phyloP scores from a whole-genome alignment of 2,113 vertebrate genomes.

The Corydoras maculifer region DNA sequence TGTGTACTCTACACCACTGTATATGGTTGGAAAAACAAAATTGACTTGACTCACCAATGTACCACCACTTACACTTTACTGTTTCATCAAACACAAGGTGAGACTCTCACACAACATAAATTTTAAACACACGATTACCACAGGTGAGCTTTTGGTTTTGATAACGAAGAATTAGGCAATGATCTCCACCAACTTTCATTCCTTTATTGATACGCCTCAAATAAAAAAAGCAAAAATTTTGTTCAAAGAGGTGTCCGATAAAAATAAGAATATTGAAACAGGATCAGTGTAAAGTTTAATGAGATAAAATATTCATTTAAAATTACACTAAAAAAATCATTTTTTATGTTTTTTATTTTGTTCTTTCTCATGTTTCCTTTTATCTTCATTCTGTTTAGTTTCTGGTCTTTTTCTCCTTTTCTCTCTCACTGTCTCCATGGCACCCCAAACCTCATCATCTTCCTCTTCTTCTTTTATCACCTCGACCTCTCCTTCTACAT shows the following conservation, averaged over 20 bases:
- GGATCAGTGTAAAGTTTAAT: not conserved
- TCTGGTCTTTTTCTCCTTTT: slow-evolving; percentile 23
- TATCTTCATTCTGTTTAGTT: not conserved
- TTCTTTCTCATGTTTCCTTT: not conserved
- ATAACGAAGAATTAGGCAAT: too few relatives aligned
- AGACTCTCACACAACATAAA: too few relatives aligned
- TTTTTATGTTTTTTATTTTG: slow-evolving; percentile 38
- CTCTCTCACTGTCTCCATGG: slow-evolving; percentile 43
- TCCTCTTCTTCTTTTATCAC: slow-evolving; percentile 36
- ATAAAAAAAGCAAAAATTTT: too few relatives aligned
- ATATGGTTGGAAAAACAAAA: too few relatives aligned
- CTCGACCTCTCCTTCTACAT: slow-evolving; percentile 13
- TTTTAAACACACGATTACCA: too few relatives aligned
- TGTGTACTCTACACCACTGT: too few relatives aligned
- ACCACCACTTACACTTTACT: too few relatives aligned
- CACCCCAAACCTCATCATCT: slow-evolving; percentile 44
- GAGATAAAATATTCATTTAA: not conserved
- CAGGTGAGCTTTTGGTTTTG: too few relatives aligned
- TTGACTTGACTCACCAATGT: too few relatives aligned
- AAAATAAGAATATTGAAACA: not conserved
- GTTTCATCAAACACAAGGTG: too few relatives aligned
- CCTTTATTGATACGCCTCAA: too few relatives aligned
- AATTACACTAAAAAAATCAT: not conserved
- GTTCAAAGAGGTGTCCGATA: not conserved
- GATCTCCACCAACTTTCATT: too few relatives aligned